Evolutionary conservation across 2,888 invertebrate species (phyloP), one percentile per base, ranked within the genome.

Genomic region (Caenorhabditis imperialis): DNA sequence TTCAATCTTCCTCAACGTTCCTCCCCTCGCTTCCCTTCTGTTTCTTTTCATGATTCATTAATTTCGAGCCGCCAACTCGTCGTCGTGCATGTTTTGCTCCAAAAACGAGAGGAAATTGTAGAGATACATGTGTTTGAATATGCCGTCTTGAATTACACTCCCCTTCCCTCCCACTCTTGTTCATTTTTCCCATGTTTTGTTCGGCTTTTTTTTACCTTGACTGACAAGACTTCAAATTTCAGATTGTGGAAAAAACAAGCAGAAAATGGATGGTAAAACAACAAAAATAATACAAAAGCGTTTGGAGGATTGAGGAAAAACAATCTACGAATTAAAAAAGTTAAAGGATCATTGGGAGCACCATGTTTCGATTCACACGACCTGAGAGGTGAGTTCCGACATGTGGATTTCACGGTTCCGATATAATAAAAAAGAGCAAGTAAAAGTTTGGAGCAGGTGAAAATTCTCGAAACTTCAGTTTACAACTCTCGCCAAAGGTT

Each of bases 111-210:
- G n/a, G 14, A 30, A 50, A 20, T 16, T 3, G 12, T n/a, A 37
- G 16, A 20, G 45, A 62, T 53, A 53, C 51, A 62, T 38, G 16
- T 38, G 38, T 48, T 44, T 30, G 30, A 30, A 27, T 47, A 22
- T 48, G 33, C 33, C 48, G 33, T 63, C 62, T 63, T 63, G 44
- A 63, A 63, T 63, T 63, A 63, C 62, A 63, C 48, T 20, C 50
- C 14, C 30, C 10, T 30, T 30, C 10, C 30, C 30, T 30, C 35
- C 14, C 25, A 14, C 12, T 18, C 40, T 30, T 14, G 20, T 51
- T 7, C 22, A n/a, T 38, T 35, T 53, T 53, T 33, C 5, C 20
- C 22, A 6, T 5, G 18, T 40, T 33, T 25, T 16, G 16, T 10
- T 6, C 30, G 10, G 10, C 10, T 30, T 30, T 7, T 30, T 30